Conservation (phyloP, 2,888 invertebrate genomes). For the Alcis repandata region DNA sequence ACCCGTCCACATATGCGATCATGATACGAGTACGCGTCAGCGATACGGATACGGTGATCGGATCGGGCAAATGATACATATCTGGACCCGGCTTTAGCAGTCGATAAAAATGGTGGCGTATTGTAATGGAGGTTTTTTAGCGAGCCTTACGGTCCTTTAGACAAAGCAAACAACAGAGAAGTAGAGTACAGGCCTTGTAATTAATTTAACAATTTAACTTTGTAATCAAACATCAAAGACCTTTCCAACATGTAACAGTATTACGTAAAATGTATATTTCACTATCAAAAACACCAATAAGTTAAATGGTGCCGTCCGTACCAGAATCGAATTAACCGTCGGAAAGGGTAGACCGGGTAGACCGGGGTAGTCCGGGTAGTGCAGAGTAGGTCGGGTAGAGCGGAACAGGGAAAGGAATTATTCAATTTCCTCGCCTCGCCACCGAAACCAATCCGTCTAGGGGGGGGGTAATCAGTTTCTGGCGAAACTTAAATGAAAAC, state of each 20-base stretch:
- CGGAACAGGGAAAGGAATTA: constrained; percentile 43
- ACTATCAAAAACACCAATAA: constrained; percentile 29
- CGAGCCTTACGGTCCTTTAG: no score
- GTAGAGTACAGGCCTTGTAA: neutral
- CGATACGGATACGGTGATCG: no score
- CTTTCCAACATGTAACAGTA: neutral
- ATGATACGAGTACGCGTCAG: no score
- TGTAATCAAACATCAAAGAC: neutral
- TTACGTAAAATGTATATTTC: constrained; percentile 3
- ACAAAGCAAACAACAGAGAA: no score
- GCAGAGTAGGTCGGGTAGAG: constrained; percentile 13
- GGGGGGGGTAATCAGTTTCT: constrained; percentile 42
- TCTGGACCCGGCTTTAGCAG: no score
- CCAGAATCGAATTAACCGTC: constrained; percentile 29
- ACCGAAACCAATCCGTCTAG: constrained; percentile 44
- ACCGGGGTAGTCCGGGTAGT: constrained; percentile 6
- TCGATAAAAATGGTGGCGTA: no score
- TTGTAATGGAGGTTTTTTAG: no score
- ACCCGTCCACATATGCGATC: no score
- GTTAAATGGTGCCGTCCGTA: constrained; percentile 15
- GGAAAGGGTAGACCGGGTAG: constrained; percentile 21
- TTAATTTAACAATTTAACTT: no score
- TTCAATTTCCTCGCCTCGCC: constrained; percentile 47
- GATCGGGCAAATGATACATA: no score
- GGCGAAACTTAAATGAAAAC: constrained; percentile 21